Conservation (phyloP, 2,797 vertebrate species). For the Megalops cyprinoides region DNA sequence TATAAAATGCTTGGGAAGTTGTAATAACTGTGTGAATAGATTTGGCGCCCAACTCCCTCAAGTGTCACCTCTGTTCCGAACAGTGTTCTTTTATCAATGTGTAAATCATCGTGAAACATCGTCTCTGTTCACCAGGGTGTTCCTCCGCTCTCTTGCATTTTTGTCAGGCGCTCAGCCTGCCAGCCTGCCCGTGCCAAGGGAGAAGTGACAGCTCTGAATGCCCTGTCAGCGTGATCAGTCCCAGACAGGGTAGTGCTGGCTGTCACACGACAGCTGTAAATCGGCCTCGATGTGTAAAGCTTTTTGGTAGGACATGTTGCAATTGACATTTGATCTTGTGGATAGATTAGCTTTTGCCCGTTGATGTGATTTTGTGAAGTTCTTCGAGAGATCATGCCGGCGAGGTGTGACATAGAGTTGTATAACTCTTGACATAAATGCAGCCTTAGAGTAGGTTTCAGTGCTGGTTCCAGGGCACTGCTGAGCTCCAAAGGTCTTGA, state of each 20-base stretch:
- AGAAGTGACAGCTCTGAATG: slow-evolving; percentile 37
- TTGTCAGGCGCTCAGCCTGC: neutral
- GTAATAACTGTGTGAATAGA: neutral
- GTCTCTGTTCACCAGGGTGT: neutral
- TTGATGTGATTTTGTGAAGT: no score
- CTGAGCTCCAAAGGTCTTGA: neutral
- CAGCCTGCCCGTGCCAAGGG: neutral
- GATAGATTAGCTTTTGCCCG: neutral
- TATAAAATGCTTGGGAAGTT: neutral
- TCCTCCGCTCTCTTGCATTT: neutral
- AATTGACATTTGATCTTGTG: slow-evolving; percentile 1
- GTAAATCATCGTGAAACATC: neutral
- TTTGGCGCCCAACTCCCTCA: neutral
- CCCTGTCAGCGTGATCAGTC: slow-evolving; percentile 31
- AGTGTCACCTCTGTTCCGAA: neutral
- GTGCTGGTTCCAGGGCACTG: neutral
- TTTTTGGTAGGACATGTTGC: neutral
- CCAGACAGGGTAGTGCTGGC: slow-evolving; percentile 34
- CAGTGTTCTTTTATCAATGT: neutral
- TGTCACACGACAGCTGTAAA: neutral
- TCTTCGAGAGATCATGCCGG: neutral
- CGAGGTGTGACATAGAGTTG: neutral
- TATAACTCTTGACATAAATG: neutral
- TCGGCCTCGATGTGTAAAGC: neutral
- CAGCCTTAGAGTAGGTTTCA: neutral